Conservation (phyloP, 2,797 vertebrate species). For the Erethizon dorsatum region DNA sequence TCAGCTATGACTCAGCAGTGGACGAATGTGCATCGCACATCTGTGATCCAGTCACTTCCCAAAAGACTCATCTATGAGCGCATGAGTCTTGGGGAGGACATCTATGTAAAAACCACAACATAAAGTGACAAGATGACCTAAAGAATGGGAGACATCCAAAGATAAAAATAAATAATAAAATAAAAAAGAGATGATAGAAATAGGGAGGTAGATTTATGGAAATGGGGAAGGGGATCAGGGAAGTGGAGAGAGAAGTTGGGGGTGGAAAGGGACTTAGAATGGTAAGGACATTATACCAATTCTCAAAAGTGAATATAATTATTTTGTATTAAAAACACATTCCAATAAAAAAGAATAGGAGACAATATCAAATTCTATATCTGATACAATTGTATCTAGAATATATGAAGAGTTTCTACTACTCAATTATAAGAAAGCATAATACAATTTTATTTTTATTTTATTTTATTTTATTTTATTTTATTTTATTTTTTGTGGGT, state of each 20-base stretch:
- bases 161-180: background rate
- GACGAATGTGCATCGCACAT: background rate
- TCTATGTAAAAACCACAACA: rapidly evolving
- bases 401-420: background rate
- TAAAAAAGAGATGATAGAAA: background rate
- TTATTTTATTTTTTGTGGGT: no score
- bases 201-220: background rate
- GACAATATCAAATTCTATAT: background rate
- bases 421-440: background rate
- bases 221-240: background rate
- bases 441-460: no score
- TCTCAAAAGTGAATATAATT: background rate
- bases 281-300: background rate
- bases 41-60: background rate
- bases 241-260: background rate
- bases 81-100: background rate
- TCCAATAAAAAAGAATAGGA: background rate
- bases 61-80: no score
- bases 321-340: background rate
- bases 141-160: background rate
- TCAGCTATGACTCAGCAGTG: background rate
- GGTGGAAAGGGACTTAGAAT: background rate
- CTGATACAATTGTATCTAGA: background rate
- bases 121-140: background rate
- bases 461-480: no score